Conservation (phyloP, 2,888 invertebrate genomes). For the Nemotelus pantherinus region DNA sequence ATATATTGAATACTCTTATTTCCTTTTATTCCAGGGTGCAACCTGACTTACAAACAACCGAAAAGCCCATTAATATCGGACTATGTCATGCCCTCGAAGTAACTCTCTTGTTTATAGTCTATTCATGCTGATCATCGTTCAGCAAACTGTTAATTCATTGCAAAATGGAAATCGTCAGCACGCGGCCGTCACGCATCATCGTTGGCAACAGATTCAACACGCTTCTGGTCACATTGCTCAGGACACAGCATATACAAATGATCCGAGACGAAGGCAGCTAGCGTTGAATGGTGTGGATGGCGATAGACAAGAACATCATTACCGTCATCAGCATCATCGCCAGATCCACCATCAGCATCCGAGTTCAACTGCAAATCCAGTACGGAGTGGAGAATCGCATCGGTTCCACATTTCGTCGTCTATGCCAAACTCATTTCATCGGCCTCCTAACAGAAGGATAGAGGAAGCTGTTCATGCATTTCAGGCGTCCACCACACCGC, state of each 20-base stretch:
- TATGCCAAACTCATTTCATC: not conserved
- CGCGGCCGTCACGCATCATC: conserved; percentile 1
- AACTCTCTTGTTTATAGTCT: conserved; percentile 34
- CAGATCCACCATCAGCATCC: not conserved
- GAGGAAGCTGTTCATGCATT: conserved; percentile 44
- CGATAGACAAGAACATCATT: conserved; percentile 8
- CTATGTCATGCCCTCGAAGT: conserved; percentile 42
- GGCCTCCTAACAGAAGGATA: conserved; percentile 20
- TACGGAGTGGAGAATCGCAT: conserved; percentile 19
- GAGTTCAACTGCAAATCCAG: conserved; percentile 5
- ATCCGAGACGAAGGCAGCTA: not conserved
- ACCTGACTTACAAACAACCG: too few species aligned
- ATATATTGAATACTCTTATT: too few species aligned
- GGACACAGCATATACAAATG: not conserved
- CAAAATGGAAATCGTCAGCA: conserved; percentile 24
- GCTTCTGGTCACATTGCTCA: conserved; percentile 7
- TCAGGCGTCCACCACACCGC: conserved; percentile 14
- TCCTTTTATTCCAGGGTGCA: too few species aligned
- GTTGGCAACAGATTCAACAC: not conserved
- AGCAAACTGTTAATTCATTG: conserved; percentile 36
- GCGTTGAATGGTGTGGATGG: conserved; percentile 13
- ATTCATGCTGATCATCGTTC: conserved; percentile 31
- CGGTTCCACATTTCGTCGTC: not conserved
- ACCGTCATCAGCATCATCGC: conserved; percentile 24
- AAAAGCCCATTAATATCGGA: not conserved